Base-by-base conservation (phyloP, 2,113 vertebrate species). In the Dermatemys mawii region DNA sequence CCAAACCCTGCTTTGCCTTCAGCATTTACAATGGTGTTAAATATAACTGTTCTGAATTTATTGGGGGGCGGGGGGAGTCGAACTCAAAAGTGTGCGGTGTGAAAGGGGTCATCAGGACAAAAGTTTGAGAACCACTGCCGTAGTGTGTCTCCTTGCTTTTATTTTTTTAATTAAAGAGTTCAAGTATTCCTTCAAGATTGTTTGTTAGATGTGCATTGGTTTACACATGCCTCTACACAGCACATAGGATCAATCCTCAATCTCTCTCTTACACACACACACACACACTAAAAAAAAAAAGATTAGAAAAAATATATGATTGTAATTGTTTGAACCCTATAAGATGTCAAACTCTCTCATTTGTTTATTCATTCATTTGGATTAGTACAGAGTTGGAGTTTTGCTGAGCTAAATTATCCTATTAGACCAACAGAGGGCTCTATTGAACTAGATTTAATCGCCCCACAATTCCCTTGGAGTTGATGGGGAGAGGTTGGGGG, bases 391-490 rank as follows among this genome's bases (percentile, higher is more conserved):
- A n/a, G 14, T 50, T 81, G 0, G 48, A 83, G 67, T 5, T 51
- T 6, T 35, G 46, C 29, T 79, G 73, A 26, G 19, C 11, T 96
- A 81, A 84, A 76, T 51, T 86, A 63, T 41, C 73, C 32, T 54
- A 83, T 85, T 2, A 97, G 46, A 57, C 96, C 96, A 93, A 96
- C 53, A 97, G 98, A 97, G 98, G 97, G 97, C 95, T 83, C 82
- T 76, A 78, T 44, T 93, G 96, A 97, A 94, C 96, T 78, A 4
- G n/a, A 83, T 80, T 94, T 97, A 26, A 55, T 86, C 14, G n/a
- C 53, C 83, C 76, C 81, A 87, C 48, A 75, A 51, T 0, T 29
- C 73, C 78, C 86, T 27, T 76, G 29, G 78, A 91, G 48, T 1
- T 50, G 38, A 11, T n/a, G 84, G 78, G 85, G 70, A 0, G 10